phyloP scores from a whole-genome alignment of 2,113 vertebrate species.

The Phasianus colchicus region DNA sequence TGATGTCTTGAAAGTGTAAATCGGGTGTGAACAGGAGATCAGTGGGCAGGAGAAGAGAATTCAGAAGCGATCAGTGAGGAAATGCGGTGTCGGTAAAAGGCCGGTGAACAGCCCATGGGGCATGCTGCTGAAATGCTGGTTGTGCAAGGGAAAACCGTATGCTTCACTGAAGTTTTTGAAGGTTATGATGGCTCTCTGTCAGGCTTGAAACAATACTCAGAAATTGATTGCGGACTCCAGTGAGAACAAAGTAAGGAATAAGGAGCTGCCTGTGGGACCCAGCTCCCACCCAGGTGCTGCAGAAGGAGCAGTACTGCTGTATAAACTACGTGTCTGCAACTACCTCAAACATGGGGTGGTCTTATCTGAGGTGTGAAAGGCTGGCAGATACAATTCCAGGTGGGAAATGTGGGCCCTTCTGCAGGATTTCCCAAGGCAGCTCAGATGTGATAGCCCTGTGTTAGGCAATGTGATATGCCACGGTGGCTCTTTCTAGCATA shows the following conservation, averaged over 20 bases:
- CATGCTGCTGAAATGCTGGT: background rate
- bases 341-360: background rate
- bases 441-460: background rate
- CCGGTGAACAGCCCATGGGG: background rate
- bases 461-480: background rate
- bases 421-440: background rate
- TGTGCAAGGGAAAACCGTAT: background rate
- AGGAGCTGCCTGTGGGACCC: background rate
- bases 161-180: background rate
- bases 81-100: background rate
- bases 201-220: background rate
- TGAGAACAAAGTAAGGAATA: background rate
- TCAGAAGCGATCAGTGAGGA: background rate
- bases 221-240: background rate
- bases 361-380: background rate
- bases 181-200: background rate
- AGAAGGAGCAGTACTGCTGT: background rate
- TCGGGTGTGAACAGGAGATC: background rate
- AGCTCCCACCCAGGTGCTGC: background rate
- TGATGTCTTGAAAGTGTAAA: constrained; percentile 11
- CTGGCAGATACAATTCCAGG: background rate
- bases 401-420: background rate
- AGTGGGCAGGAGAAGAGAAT: background rate
- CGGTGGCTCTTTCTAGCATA: background rate
- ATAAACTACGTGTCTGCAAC: background rate